phyloP scores from a whole-genome alignment of 2,113 vertebrate genomes.

The Gobio gobio region DNA sequence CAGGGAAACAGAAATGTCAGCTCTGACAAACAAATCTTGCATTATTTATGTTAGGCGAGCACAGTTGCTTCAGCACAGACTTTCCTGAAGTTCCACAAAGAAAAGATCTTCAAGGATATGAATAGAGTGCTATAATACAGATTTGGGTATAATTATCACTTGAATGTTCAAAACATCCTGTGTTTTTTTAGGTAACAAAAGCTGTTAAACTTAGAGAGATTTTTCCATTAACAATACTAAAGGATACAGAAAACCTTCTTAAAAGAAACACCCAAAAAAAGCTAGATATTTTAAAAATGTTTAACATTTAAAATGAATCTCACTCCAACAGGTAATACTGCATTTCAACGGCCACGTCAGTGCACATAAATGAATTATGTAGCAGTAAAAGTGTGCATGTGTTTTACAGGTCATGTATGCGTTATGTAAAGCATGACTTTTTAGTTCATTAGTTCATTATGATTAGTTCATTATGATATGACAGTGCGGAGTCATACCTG shows the following conservation, averaged over 20 bases:
- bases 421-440: constrained; percentile 12
- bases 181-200: background rate
- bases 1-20: constrained; percentile 12
- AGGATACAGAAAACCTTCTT: background rate
- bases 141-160: background rate
- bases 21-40: background rate
- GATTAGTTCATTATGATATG: constrained; percentile 2
- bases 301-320: too few relatives aligned
- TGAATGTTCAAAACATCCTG: background rate
- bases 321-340: background rate
- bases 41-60: background rate
- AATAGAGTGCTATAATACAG: background rate
- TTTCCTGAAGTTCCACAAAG: background rate
- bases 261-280: background rate
- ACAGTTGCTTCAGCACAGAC: constrained; percentile 1
- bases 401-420: background rate
- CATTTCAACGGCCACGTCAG: background rate
- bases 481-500: background rate
- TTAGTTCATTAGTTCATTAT: constrained; percentile 2
- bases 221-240: background rate
- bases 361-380: background rate
- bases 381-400: background rate
- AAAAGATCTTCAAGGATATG: background rate
- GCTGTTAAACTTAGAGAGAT: background rate
- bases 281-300: background rate